These are phyloP conservation scores for Drosophila teissieri DNA, from an alignment of 1,140 invertebrate genomes.

Conservation along the genomic window DNA sequence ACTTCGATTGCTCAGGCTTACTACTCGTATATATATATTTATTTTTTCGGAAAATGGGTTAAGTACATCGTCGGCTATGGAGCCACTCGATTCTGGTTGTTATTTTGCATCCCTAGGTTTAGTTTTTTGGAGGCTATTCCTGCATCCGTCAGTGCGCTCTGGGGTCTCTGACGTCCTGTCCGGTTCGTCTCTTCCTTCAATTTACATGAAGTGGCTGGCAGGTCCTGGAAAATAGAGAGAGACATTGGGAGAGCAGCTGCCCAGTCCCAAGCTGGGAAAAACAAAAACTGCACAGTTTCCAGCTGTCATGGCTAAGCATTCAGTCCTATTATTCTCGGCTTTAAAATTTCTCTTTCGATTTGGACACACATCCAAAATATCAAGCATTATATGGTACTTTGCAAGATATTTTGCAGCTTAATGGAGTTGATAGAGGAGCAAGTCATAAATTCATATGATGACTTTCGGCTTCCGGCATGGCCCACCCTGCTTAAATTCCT, in stretches of 20 bases:
- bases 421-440: background rate
- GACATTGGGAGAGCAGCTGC: background rate
- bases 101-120: constrained; percentile 27
- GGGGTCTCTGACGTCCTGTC: constrained; percentile 42
- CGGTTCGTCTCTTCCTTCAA: constrained; percentile 45
- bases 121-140: constrained; percentile 25
- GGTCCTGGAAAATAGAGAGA: constrained; percentile 9
- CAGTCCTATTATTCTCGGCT: background rate
- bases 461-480: constrained; percentile 2
- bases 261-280: constrained; percentile 2
- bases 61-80: constrained; percentile 55
- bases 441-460: constrained; percentile 7
- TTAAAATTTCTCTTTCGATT: constrained; percentile 4
- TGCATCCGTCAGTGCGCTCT: constrained; percentile 48
- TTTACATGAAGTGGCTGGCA: constrained; percentile 49
- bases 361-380: background rate
- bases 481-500: background rate
- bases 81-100: constrained; percentile 38
- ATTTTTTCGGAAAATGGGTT: constrained; percentile 55
- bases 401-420: constrained; percentile 2
- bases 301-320: constrained; percentile 19
- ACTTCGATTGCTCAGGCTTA: constrained; percentile 29
- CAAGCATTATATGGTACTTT: background rate
- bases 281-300: constrained; percentile 14
- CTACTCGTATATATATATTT: constrained; percentile 5